phyloP scores from a whole-genome alignment of 2,113 vertebrate genomes.

The Ciconia boyciana region DNA sequence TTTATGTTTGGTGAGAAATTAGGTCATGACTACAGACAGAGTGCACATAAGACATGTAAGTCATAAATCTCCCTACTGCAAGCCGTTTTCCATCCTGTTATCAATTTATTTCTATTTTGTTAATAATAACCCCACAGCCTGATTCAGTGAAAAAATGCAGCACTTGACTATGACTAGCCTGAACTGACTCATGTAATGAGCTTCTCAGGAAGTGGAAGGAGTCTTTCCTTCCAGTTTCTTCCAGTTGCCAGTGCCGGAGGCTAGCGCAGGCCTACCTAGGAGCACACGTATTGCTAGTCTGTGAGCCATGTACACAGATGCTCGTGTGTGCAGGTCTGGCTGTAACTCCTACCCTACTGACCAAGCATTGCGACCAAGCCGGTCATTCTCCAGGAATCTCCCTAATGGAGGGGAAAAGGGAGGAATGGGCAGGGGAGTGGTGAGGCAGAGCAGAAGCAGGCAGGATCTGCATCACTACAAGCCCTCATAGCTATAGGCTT shows the following conservation, averaged over 20 bases:
- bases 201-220: background rate
- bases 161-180: background rate
- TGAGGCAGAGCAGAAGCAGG: background rate
- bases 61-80: background rate
- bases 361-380: background rate
- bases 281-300: background rate
- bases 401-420: background rate
- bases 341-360: rapidly evolving
- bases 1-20: background rate
- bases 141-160: background rate
- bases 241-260: rapidly evolving
- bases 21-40: background rate
- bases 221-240: background rate
- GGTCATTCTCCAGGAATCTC: background rate
- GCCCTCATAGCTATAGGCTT: background rate
- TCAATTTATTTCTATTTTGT: constrained; percentile 24
- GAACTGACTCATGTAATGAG: background rate
- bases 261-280: rapidly evolving
- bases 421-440: background rate
- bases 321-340: background rate
- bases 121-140: background rate
- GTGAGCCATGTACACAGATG: rapidly evolving
- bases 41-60: background rate
- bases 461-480: background rate
- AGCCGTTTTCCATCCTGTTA: background rate